A percentile compares a stretch with the other conserved stretches of the same genome.
Conservation (phyloP, 1,140 invertebrate species). For the Drosophila erecta region DNA sequence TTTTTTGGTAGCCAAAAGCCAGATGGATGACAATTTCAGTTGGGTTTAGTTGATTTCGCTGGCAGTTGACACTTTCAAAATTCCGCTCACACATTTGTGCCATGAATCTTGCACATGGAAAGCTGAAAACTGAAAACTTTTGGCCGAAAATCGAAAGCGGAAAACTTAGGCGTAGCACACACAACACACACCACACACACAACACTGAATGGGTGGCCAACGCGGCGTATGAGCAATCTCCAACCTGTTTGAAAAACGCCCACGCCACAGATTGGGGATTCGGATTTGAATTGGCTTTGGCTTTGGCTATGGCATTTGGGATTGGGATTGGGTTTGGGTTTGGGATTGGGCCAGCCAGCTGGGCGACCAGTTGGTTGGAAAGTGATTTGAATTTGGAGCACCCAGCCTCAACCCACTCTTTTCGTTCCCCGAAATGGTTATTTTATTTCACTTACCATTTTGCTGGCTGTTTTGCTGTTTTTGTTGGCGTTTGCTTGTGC, state of each 20-base stretch:
- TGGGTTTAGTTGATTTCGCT: conserved; percentile 13
- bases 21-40: conserved; percentile 35
- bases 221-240: conserved; percentile 68
- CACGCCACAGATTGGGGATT: conserved; percentile 36
- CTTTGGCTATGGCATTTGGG: background rate
- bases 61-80: conserved; percentile 56
- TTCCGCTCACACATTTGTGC: conserved; percentile 55
- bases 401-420: background rate
- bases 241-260: conserved; percentile 73
- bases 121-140: conserved; percentile 20
- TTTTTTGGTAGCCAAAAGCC: conserved; percentile 43
- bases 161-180: conserved; percentile 27
- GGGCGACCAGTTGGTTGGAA: conserved; percentile 53
- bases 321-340: background rate
- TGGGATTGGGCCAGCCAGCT: conserved; percentile 28
- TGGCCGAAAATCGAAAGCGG: conserved; percentile 20
- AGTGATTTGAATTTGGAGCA: conserved; percentile 40
- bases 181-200: background rate
- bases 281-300: conserved; percentile 5
- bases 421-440: background rate
- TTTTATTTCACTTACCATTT: conserved; percentile 63
- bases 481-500: conserved; percentile 8
- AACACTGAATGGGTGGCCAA: conserved; percentile 23
- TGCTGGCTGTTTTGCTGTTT: background rate
- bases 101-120: conserved; percentile 59